phyloP scores from a whole-genome alignment of 2,797 vertebrate genomes.

The Rousettus madagascariensis region DNA sequence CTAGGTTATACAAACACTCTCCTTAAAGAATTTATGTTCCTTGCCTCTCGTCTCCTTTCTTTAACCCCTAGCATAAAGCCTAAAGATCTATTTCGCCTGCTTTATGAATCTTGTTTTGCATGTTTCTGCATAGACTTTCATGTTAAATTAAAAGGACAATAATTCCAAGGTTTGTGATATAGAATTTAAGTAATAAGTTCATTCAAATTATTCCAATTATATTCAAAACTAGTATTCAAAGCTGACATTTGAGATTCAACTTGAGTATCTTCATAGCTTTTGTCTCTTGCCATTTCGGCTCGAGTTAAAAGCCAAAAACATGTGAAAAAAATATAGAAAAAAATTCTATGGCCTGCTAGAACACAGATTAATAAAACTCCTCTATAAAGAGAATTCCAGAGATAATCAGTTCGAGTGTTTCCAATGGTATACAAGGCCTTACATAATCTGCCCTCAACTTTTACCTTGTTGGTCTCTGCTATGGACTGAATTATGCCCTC shows the following conservation, averaged over 20 bases:
- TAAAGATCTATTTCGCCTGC: slow-evolving; percentile 51
- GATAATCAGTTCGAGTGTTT: background rate
- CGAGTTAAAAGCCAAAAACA: slow-evolving; percentile 35
- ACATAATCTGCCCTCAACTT: background rate
- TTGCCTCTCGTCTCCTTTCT: background rate
- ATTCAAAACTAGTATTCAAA: slow-evolving; percentile 71
- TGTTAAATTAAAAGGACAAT: slow-evolving; percentile 60
- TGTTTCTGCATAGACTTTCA: slow-evolving; percentile 74
- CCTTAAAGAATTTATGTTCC: slow-evolving; percentile 56
- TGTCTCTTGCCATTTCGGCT: slow-evolving; percentile 46
- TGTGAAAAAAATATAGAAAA: background rate
- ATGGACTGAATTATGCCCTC: background rate
- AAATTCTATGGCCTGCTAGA: background rate
- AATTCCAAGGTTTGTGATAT: slow-evolving; percentile 71
- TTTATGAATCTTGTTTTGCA: slow-evolving; percentile 67
- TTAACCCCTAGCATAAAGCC: slow-evolving; percentile 59
- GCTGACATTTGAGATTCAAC: slow-evolving; percentile 49
- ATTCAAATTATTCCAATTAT: slow-evolving; percentile 72
- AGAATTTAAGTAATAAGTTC: slow-evolving; percentile 71
- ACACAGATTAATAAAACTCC: slow-evolving; percentile 33
- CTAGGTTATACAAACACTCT: slow-evolving; percentile 35
- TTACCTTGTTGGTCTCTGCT: background rate
- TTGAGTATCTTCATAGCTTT: slow-evolving; percentile 56
- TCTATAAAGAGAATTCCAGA: background rate
- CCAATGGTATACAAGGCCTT: background rate